Conservation (phyloP, 2,797 vertebrate genomes). For the Todus mexicanus region DNA sequence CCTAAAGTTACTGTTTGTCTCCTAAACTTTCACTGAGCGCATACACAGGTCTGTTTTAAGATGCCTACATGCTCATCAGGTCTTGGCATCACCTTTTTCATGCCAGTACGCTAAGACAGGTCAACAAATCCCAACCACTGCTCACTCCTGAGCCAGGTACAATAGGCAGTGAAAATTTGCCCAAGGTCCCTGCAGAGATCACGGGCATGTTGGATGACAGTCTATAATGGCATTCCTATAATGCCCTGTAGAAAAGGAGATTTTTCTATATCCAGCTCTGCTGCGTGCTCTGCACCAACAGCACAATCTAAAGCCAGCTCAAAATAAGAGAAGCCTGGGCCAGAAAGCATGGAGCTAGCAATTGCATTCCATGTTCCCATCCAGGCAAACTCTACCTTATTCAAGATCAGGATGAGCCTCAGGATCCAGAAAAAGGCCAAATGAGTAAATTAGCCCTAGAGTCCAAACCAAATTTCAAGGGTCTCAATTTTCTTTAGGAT, state of each 20-base stretch:
- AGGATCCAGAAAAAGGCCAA: background rate
- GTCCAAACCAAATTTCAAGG: background rate
- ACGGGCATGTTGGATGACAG: background rate
- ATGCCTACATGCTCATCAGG: background rate
- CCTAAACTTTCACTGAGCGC: background rate
- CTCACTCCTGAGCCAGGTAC: background rate
- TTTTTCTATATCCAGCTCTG: background rate
- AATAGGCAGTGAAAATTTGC: background rate
- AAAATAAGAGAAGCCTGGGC: background rate
- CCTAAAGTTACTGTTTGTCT: background rate
- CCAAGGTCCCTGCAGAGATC: background rate
- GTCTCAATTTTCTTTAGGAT: background rate
- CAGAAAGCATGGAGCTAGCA: background rate
- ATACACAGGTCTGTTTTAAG: background rate
- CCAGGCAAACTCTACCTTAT: background rate
- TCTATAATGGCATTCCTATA: no score
- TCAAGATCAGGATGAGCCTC: background rate
- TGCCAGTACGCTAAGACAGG: background rate
- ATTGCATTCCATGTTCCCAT: background rate
- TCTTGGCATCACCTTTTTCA: background rate
- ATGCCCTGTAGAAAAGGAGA: background rate
- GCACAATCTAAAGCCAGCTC: background rate
- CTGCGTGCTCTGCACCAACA: background rate
- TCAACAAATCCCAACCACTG: background rate
- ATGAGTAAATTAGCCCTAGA: background rate